Percentiles rank a stretch among this genome's conserved stretches.
Conservation (phyloP, 2,888 invertebrate genomes). For the Hetaerina titia region DNA sequence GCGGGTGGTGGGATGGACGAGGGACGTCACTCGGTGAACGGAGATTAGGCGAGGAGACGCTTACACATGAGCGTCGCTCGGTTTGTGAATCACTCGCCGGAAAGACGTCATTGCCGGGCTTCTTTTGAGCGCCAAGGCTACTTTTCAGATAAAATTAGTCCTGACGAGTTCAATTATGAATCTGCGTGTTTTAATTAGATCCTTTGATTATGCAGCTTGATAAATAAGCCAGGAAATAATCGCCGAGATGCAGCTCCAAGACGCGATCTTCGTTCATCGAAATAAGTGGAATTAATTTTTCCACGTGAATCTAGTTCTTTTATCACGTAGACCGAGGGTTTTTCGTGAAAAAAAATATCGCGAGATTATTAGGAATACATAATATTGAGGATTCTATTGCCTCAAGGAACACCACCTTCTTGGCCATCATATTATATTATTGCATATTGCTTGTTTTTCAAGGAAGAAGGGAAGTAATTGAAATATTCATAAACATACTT, state of each 20-base stretch:
- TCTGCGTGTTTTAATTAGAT: conserved; percentile 23
- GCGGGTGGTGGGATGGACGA: neutral
- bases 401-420: too few relatives aligned
- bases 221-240: neutral
- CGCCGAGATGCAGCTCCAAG: neutral
- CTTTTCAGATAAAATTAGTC: conserved; percentile 35
- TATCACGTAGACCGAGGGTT: too few relatives aligned
- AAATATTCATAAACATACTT: too few relatives aligned
- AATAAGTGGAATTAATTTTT: neutral
- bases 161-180: conserved; percentile 39
- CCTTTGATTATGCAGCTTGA: neutral
- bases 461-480: too few relatives aligned
- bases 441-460: too few relatives aligned
- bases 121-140: conserved; percentile 29
- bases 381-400: too few relatives aligned
- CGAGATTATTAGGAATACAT: too few relatives aligned
- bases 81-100: conserved; percentile 22
- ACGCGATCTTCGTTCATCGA: neutral
- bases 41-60: conserved; percentile 12
- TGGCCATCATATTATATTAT: too few relatives aligned
- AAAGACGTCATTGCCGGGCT: conserved; percentile 4
- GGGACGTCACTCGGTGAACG: neutral
- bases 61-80: neutral
- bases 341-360: too few relatives aligned
- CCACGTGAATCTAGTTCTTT: too few relatives aligned